Evolutionary conservation across 2,888 invertebrate species (phyloP).

Genomic region (Dasypogon diadema): DNA sequence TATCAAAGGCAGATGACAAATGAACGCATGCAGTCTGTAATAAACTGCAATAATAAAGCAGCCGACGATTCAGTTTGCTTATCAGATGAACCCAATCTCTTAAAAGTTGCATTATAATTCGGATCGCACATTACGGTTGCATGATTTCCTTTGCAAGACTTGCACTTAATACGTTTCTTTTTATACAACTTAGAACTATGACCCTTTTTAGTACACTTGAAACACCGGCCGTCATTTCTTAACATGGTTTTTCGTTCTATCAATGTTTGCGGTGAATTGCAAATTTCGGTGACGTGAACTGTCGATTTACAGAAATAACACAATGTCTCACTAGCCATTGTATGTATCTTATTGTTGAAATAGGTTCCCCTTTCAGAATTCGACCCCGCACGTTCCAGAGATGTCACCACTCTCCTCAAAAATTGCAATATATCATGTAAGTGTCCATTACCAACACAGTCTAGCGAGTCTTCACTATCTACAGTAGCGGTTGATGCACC

Average conservation of each 20-base stretch:
- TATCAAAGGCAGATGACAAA: not conserved
- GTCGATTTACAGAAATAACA: not conserved
- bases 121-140: not conserved
- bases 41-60: not conserved
- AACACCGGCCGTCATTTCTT: constrained; percentile 4
- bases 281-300: not conserved
- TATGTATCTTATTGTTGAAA: not conserved
- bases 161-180: not conserved
- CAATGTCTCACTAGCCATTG: not conserved
- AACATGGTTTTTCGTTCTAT: constrained; percentile 3
- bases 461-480: not conserved
- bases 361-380: not conserved
- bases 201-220: constrained; percentile 4
- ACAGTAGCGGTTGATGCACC: not conserved
- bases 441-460: not conserved
- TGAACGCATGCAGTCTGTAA: not conserved
- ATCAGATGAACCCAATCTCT: not conserved
- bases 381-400: not conserved
- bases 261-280: not conserved
- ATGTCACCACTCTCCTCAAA: not conserved
- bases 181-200: not conserved
- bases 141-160: constrained; percentile 9
- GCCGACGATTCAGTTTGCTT: not conserved
- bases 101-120: not conserved
- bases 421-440: not conserved